A percentile compares a stretch with the other conserved stretches of the same genome.
These are phyloP conservation scores for Guaruba guarouba DNA, from an alignment of 2,113 vertebrate genomes.

Conservation along the genomic window DNA sequence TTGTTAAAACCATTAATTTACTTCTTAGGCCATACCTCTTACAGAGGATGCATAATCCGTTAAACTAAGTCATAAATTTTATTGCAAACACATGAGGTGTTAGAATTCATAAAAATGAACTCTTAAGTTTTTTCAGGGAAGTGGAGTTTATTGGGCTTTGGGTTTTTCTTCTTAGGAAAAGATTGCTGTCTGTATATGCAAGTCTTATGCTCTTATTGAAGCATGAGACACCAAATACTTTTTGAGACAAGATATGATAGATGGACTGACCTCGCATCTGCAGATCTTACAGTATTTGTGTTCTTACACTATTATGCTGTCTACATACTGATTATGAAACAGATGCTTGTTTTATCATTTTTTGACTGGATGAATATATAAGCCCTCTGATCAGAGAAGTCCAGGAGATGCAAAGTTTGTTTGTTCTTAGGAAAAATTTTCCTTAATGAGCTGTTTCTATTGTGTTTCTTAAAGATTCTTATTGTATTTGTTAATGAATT, in stretches of 20 bases:
- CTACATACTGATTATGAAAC: constrained; percentile 18
- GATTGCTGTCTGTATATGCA: not conserved
- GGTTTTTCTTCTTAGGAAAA: not conserved
- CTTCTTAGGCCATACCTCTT: not conserved
- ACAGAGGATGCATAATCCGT: not conserved
- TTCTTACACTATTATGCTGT: not conserved
- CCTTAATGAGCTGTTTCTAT: not conserved
- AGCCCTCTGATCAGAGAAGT: not conserved
- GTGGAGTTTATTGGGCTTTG: not conserved
- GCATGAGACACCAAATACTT: not conserved
- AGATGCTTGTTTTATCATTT: not conserved
- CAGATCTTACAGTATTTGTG: not conserved
- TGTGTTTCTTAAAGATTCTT: not conserved
- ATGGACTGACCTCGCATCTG: not conserved
- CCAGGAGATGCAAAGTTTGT: not conserved
- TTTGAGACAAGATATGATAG: not conserved
- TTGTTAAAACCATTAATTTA: not conserved
- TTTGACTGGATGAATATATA: not conserved
- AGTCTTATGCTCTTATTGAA: not conserved
- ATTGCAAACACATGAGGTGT: not conserved
- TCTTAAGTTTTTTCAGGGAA: not conserved
- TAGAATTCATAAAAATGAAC: not conserved
- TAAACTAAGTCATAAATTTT: not conserved
- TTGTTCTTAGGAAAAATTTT: constrained; percentile 2
- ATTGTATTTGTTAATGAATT: constrained; percentile 24